These are phyloP conservation scores for Cnemophilus loriae DNA, from an alignment of 2,113 vertebrate genomes.

Conservation along the genomic window DNA sequence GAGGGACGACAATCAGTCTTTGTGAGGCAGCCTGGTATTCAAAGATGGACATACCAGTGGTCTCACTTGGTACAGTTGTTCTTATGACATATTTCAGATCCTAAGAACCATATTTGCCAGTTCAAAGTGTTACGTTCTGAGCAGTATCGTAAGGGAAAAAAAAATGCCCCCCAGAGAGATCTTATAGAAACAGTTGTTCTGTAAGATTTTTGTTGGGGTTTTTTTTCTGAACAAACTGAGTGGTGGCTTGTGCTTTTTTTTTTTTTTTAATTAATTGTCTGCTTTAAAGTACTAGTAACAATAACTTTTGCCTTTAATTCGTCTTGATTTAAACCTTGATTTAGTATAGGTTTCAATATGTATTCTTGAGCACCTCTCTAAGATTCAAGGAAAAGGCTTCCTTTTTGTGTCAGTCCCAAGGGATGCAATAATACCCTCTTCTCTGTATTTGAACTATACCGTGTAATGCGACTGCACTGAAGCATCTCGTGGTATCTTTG, in stretches of 20 bases:
- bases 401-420: neutral
- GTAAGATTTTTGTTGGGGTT: rapidly evolving
- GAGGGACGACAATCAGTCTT: neutral
- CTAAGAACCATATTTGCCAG: neutral
- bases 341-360: neutral
- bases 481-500: neutral
- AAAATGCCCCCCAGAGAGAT: neutral
- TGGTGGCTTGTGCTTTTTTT: neutral
- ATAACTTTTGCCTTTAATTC: neutral
- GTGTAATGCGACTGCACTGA: neutral
- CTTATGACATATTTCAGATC: neutral
- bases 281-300: neutral
- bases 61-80: neutral
- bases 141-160: neutral
- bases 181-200: neutral
- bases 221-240: neutral
- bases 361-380: neutral
- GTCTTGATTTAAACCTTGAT: neutral
- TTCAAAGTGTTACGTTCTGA: neutral
- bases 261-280: neutral
- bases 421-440: neutral
- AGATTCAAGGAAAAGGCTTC: neutral
- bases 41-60: neutral
- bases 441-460: neutral
- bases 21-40: neutral